Conservation (phyloP, 2,888 invertebrate species). For the Drosophila dives region DNA sequence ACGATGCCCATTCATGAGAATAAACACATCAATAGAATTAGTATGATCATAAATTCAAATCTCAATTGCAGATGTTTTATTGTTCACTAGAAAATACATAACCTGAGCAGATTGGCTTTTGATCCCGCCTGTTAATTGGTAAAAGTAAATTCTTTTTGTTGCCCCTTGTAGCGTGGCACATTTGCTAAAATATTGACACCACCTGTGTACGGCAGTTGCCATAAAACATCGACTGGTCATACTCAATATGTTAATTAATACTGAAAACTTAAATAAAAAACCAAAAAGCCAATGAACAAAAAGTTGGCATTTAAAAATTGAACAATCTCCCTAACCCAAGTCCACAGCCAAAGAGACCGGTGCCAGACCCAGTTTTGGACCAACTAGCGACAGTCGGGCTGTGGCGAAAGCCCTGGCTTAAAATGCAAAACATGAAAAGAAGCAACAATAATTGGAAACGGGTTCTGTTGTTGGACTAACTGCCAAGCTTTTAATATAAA, state of each 20-base stretch:
- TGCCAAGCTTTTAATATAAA: conserved; percentile 41
- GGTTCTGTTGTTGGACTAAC: conserved; percentile 66
- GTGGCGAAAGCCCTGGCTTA: conserved; percentile 59
- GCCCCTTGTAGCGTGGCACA: conserved; percentile 54
- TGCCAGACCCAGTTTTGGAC: conserved; percentile 36
- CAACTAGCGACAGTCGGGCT: conserved; percentile 17
- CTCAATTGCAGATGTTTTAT: conserved; percentile 51
- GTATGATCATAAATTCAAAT: conserved; percentile 58
- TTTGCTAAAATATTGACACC: conserved; percentile 47
- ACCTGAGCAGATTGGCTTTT: conserved; percentile 19
- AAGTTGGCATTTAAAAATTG: conserved; percentile 56
- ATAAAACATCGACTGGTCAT: conserved; percentile 57
- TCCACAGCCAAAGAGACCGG: conserved; percentile 10
- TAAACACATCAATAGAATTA: conserved; percentile 33
- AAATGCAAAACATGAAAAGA: conserved; percentile 46
- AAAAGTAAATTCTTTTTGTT: conserved; percentile 35
- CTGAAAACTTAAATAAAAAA: conserved; percentile 57
- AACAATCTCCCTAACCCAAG: conserved; percentile 33
- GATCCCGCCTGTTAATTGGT: conserved; percentile 56
- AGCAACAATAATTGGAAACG: conserved; percentile 74
- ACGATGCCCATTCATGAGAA: conserved; percentile 47
- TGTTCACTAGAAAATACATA: conserved; percentile 43
- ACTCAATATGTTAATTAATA: conserved; percentile 76
- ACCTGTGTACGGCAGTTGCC: conserved; percentile 60
- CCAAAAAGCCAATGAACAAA: conserved; percentile 28